Percentiles rank a stretch among this genome's conserved stretches.
Conservation (phyloP, 2,113 vertebrate genomes). For the Podiceps cristatus region DNA sequence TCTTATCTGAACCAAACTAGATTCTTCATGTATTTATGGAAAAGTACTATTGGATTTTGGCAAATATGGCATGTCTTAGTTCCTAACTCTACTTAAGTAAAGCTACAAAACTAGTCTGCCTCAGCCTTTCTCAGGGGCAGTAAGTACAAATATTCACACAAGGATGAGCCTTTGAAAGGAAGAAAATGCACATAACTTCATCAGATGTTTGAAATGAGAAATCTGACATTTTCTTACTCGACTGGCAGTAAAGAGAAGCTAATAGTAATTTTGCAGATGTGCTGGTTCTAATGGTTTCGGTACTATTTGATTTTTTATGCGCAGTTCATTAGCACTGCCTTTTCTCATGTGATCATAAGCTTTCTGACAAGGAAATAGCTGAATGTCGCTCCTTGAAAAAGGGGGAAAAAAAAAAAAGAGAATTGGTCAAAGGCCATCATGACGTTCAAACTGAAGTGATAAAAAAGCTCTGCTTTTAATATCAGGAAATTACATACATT, state of each 20-base stretch:
- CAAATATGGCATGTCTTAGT: background rate
- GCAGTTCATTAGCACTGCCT: background rate
- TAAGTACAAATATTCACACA: background rate
- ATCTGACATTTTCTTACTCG: background rate
- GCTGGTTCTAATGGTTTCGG: background rate
- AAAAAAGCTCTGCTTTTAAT: background rate
- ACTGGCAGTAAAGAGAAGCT: background rate
- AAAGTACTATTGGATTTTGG: background rate
- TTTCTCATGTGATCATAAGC: background rate
- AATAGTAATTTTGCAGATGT: background rate
- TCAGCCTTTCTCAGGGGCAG: background rate
- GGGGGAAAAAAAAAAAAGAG: background rate
- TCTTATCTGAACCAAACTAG: background rate
- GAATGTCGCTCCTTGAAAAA: background rate
- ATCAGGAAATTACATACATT: background rate
- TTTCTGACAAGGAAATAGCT: slow-evolving; percentile 5
- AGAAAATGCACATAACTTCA: background rate
- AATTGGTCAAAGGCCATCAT: background rate
- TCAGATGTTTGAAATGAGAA: slow-evolving; percentile 32
- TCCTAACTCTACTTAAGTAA: slow-evolving; percentile 7
- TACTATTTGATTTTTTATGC: background rate
- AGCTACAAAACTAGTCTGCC: background rate
- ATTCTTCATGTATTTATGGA: background rate
- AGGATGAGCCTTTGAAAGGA: slow-evolving; percentile 19
- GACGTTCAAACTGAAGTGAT: background rate